These are phyloP conservation scores for Spisula solida DNA, from an alignment of 2,888 invertebrate genomes.

Conservation along the genomic window DNA sequence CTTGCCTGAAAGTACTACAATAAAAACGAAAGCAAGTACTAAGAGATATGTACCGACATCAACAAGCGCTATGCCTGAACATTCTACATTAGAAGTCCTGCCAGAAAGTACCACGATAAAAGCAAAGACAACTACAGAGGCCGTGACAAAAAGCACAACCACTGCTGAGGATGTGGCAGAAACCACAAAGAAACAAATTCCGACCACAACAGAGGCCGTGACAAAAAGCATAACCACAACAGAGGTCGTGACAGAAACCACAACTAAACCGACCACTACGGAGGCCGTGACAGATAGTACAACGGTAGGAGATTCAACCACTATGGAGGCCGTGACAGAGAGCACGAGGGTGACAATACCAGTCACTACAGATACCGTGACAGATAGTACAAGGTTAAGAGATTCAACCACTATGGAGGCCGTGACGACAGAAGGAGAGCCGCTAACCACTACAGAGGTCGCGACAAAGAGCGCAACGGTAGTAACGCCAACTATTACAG, in stretches of 20 bases:
- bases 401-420: neutral
- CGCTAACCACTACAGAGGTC: neutral
- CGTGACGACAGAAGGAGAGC: neutral
- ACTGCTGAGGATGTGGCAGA: neutral
- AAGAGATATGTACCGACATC: neutral
- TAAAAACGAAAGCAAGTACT: neutral
- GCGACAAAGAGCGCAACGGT: neutral
- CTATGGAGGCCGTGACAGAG: neutral
- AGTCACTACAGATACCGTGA: neutral
- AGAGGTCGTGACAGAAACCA: neutral
- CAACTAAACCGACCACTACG: neutral
- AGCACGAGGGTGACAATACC: neutral
- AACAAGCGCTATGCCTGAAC: too few relatives aligned
- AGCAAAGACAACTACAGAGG: too few relatives aligned
- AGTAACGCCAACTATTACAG: neutral
- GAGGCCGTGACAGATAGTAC: neutral
- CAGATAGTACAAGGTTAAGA: neutral
- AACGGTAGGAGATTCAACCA: neutral
- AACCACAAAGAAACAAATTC: neutral
- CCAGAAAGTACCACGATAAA: too few relatives aligned
- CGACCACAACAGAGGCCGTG: neutral
- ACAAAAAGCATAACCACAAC: neutral
- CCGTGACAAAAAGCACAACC: neutral
- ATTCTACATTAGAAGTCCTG: too few relatives aligned
- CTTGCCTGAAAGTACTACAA: neutral